Percentiles rank a stretch among this genome's conserved stretches.
These are phyloP conservation scores for Jacana jacana DNA, from an alignment of 2,113 vertebrate species.

Conservation along the genomic window DNA sequence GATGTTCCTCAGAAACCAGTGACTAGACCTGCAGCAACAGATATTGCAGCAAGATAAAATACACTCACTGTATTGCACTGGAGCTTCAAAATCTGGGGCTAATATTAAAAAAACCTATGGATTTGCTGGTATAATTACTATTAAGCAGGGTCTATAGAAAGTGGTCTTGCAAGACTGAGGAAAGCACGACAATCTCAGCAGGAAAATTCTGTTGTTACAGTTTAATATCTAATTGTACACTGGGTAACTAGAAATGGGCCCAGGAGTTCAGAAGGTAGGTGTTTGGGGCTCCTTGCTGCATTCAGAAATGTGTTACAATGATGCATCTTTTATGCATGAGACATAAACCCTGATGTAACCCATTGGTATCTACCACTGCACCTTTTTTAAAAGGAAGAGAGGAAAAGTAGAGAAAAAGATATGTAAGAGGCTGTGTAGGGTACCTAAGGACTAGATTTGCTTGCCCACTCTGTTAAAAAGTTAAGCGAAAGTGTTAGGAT, in stretches of 20 bases:
- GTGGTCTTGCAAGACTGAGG: not conserved
- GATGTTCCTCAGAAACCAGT: not conserved
- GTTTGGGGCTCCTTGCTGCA: not conserved
- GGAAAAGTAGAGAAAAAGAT: not conserved
- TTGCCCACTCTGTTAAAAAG: not conserved
- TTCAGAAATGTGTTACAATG: too few relatives aligned
- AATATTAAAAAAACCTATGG: not conserved
- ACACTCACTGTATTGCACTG: not conserved
- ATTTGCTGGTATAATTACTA: not conserved
- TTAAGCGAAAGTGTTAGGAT: not conserved
- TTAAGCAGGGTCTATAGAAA: not conserved
- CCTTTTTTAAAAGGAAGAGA: not conserved
- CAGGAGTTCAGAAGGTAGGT: not conserved
- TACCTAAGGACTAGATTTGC: not conserved
- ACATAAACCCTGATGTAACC: not conserved
- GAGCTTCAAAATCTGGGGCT: not conserved
- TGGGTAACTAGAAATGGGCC: not conserved
- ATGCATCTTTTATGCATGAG: not conserved
- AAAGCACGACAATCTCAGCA: not conserved
- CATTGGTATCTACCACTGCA: not conserved
- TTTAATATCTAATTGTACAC: not conserved
- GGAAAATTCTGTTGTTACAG: not conserved
- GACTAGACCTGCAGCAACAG: not conserved
- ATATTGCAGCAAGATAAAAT: not conserved
- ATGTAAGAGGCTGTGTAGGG: fast-evolving